These are phyloP conservation scores for Adelphocoris suturalis DNA, from an alignment of 2,888 invertebrate species.

Conservation along the genomic window DNA sequence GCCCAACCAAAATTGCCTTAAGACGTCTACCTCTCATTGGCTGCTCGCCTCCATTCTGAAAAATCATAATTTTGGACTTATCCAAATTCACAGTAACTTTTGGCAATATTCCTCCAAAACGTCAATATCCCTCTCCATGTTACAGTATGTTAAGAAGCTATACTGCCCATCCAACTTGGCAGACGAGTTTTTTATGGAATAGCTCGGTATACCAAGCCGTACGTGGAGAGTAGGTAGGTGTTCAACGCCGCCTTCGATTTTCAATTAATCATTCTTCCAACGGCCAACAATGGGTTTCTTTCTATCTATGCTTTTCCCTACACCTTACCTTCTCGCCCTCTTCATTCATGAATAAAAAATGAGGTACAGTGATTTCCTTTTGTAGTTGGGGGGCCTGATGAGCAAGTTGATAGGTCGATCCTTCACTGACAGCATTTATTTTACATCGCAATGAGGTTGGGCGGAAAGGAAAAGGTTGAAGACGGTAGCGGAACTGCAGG, in stretches of 20 bases:
- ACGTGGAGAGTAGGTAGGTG: not conserved
- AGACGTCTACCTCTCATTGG: too few relatives aligned
- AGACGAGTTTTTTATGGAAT: too few relatives aligned
- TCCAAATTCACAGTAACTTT: too few relatives aligned
- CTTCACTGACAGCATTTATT: slow-evolving; percentile 66
- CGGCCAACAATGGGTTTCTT: slow-evolving; percentile 65
- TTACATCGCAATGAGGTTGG: slow-evolving; percentile 64
- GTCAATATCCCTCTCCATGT: too few relatives aligned
- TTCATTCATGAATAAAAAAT: slow-evolving; percentile 68
- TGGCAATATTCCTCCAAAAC: too few relatives aligned
- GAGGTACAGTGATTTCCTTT: slow-evolving; percentile 66
- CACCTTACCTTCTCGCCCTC: slow-evolving; percentile 44
- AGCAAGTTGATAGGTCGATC: slow-evolving; percentile 60
- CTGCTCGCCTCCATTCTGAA: too few relatives aligned
- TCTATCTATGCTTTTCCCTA: slow-evolving; percentile 37
- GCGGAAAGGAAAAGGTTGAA: slow-evolving; percentile 11
- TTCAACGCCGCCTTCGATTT: slow-evolving; percentile 60
- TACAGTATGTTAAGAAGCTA: too few relatives aligned
- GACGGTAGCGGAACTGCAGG: not conserved
- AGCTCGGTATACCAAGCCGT: too few relatives aligned
- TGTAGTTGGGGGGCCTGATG: slow-evolving; percentile 64
- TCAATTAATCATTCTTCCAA: slow-evolving; percentile 65
- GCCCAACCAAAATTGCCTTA: too few relatives aligned
- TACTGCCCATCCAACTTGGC: too few relatives aligned
- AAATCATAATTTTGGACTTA: too few relatives aligned